A percentile compares a stretch with the other conserved stretches of the same genome.
Evolutionary conservation across 2,113 vertebrate genomes (phyloP).

Genomic region (Ciconia stormi): DNA sequence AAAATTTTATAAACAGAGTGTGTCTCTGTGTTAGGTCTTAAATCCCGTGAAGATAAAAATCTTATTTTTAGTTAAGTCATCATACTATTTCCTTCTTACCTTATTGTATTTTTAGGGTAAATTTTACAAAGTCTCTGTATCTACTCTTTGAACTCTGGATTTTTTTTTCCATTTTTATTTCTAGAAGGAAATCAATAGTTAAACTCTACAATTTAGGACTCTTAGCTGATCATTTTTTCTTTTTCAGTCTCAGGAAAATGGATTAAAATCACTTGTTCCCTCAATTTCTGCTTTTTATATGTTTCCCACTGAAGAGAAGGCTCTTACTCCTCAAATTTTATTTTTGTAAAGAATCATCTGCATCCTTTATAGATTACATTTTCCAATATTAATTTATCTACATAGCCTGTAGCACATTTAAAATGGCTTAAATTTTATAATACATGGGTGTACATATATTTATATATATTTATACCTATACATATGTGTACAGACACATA

Average conservation of each 20-base stretch:
- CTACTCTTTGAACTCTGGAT: neutral
- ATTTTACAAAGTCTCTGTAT: neutral
- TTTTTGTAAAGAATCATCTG: neutral
- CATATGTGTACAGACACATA: neutral
- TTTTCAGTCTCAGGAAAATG: neutral
- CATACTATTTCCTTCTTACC: neutral
- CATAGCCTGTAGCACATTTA: neutral
- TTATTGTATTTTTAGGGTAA: neutral
- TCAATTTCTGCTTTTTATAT: neutral
- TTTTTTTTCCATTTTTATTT: neutral
- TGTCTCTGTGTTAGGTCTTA: neutral
- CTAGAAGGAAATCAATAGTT: neutral
- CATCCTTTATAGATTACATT: neutral
- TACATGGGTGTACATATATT: neutral
- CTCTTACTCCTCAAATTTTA: neutral
- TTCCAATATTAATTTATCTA: neutral
- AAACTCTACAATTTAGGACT: neutral
- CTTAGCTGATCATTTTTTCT: neutral
- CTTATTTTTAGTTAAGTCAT: neutral
- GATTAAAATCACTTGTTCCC: neutral
- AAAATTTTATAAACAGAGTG: neutral
- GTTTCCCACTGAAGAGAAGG: neutral
- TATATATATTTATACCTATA: neutral
- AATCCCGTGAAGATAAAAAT: neutral
- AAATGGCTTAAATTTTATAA: neutral